A percentile compares a stretch with the other conserved stretches of the same genome.
phyloP scores from a whole-genome alignment of 2,797 vertebrate genomes.

The Coracias cyanogaster region DNA sequence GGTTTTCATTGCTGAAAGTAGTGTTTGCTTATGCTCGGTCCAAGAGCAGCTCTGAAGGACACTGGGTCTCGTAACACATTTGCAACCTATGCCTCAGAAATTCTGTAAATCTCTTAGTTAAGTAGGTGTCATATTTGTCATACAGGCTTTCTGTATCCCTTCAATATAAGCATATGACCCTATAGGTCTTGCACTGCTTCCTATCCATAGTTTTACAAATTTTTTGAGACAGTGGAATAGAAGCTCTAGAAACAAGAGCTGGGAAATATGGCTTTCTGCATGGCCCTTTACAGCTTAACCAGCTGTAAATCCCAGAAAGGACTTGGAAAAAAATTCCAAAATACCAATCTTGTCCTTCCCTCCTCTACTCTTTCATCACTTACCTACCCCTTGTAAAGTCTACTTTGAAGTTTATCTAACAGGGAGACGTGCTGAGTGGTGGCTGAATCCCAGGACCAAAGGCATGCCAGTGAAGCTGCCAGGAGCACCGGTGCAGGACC shows the following conservation, averaged over 20 bases:
- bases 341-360: not conserved
- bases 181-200: not conserved
- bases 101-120: not conserved
- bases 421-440: not conserved
- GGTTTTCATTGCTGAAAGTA: not conserved
- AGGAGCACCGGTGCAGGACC: fast-evolving
- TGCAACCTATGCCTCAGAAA: not conserved
- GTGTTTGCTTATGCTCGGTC: not conserved
- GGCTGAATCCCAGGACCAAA: fast-evolving
- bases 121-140: not conserved
- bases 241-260: not conserved
- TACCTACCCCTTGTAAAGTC: not conserved
- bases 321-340: not conserved
- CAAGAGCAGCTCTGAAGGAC: slow-evolving; percentile 18
- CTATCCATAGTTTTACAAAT: not conserved
- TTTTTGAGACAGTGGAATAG: not conserved
- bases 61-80: not conserved
- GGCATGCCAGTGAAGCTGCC: fast-evolving
- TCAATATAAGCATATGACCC: not conserved
- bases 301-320: not conserved
- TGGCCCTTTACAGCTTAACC: not conserved
- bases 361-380: not conserved
- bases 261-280: not conserved
- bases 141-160: not conserved
- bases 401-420: not conserved